phyloP scores from a whole-genome alignment of 2,797 vertebrate species.

The Nannoperca australis region DNA sequence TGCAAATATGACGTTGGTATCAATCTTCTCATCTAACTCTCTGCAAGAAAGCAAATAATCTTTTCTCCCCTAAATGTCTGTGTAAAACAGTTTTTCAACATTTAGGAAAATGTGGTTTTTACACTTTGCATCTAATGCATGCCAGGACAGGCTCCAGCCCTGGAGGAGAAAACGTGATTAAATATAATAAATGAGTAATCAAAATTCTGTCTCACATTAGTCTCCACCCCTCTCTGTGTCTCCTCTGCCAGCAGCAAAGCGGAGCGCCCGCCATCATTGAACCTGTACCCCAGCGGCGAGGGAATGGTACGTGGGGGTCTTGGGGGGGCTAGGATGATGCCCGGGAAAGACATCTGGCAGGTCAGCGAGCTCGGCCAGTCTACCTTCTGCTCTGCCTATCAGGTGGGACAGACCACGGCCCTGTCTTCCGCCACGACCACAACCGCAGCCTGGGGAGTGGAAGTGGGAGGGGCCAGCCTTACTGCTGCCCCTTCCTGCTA shows the following conservation, averaged over 20 bases:
- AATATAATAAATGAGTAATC: neutral
- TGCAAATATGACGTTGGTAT: neutral
- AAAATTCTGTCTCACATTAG: slow-evolving; percentile 7
- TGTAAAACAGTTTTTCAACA: neutral
- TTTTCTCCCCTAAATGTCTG: neutral
- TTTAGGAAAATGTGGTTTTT: neutral
- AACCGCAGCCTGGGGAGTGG: slow-evolving; percentile 52
- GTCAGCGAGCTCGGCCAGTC: slow-evolving; percentile 94
- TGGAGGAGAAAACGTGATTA: neutral
- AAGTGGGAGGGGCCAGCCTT: slow-evolving; percentile 63
- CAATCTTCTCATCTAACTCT: slow-evolving; percentile 3
- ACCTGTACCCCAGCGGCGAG: slow-evolving; percentile 93
- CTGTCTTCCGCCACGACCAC: slow-evolving; percentile 50
- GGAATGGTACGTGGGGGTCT: slow-evolving; percentile 97
- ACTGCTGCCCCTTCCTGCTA: slow-evolving; percentile 57
- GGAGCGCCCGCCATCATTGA: slow-evolving; percentile 96
- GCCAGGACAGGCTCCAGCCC: slow-evolving; percentile 1
- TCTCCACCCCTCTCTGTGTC: slow-evolving; percentile 52
- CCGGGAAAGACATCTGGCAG: slow-evolving; percentile 95
- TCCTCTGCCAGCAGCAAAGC: slow-evolving; percentile 88
- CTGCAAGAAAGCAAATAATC: neutral
- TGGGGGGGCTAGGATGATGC: slow-evolving; percentile 93
- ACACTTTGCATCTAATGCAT: slow-evolving; percentile 29
- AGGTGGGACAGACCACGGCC: slow-evolving; percentile 90
- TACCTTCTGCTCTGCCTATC: slow-evolving; percentile 93